Conservation (phyloP, 2,113 vertebrate species). For the Aplodontia rufa region DNA sequence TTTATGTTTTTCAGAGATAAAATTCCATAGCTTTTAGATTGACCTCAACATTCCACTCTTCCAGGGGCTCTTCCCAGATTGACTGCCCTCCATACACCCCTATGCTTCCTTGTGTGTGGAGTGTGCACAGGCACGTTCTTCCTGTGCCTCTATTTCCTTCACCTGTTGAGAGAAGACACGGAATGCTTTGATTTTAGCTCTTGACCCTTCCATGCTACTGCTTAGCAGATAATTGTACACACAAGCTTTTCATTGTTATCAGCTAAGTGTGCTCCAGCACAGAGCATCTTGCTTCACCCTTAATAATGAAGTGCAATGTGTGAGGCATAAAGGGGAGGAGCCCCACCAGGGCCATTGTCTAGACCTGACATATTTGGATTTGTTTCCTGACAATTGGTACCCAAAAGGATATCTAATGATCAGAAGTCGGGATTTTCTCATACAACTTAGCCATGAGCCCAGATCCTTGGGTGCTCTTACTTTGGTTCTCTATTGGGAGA, state of each 20-base stretch:
- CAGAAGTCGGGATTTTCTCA: neutral
- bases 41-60: neutral
- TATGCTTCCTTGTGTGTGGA: fast-evolving
- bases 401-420: neutral
- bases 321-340: neutral
- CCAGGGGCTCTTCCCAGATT: neutral
- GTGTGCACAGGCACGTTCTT: neutral
- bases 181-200: neutral
- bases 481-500: neutral
- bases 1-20: neutral
- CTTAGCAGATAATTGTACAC: fast-evolving
- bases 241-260: neutral
- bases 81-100: fast-evolving
- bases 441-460: fast-evolving
- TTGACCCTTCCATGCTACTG: neutral
- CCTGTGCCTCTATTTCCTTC: neutral
- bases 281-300: neutral
- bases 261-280: neutral
- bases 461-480: neutral
- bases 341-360: fast-evolving
- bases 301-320: neutral
- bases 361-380: neutral
- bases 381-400: neutral
- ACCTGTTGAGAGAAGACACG: fast-evolving
- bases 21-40: neutral